A percentile compares a stretch with the other conserved stretches of the same genome.
phyloP scores from a whole-genome alignment of 2,113 vertebrate genomes.

The Rallus limicola region DNA sequence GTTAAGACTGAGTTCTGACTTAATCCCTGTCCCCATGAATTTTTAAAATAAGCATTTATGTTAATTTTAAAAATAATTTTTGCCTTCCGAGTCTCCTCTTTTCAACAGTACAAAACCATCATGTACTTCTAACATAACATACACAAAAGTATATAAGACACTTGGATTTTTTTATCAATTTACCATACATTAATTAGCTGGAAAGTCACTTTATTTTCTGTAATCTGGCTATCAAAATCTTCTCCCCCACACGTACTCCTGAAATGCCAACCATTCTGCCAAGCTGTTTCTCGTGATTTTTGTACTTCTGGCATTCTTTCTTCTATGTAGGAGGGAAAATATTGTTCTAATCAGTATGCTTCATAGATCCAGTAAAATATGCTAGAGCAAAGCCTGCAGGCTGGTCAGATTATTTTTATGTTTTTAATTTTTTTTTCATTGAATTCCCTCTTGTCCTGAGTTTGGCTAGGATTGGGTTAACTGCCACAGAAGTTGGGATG shows the following conservation, averaged over 20 bases:
- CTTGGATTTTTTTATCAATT: not conserved
- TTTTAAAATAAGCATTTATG: not conserved
- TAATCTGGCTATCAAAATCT: not conserved
- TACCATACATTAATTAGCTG: not conserved
- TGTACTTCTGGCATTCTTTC: slow-evolving; percentile 13
- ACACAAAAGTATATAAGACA: not conserved
- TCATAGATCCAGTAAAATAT: not conserved
- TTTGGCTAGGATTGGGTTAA: too few relatives aligned
- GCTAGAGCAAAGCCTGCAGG: not conserved
- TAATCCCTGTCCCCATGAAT: not conserved
- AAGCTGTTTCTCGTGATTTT: not conserved
- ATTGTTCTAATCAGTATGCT: not conserved
- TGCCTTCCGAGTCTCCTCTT: not conserved
- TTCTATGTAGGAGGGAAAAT: slow-evolving; percentile 12
- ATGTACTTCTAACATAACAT: not conserved
- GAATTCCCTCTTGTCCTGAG: not conserved
- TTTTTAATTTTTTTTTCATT: too few relatives aligned
- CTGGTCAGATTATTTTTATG: not conserved
- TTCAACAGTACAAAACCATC: not conserved
- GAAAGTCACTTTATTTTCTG: not conserved
- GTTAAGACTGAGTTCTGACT: not conserved
- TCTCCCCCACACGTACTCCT: not conserved
- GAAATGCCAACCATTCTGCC: slow-evolving; percentile 23
- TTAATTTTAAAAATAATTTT: not conserved
- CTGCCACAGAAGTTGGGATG: too few relatives aligned